Evolutionary conservation across 2,797 vertebrate genomes (phyloP), one percentile per base, ranked within the genome.

Genomic region (Alfaro cultratus): DNA sequence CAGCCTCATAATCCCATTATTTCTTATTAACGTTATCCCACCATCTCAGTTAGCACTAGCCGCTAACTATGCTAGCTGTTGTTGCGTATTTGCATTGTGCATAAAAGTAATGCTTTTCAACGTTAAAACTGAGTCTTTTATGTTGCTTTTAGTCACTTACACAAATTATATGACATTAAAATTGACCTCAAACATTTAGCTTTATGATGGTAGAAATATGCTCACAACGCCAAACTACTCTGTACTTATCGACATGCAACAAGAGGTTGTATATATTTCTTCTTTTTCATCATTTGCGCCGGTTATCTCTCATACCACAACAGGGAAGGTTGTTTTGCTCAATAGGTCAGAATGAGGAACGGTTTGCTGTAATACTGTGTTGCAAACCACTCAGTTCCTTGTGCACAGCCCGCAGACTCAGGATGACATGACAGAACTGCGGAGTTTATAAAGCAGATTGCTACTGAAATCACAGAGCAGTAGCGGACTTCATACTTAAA

Each of bases 361-460:
- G 53, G 26, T 72, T 46, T 83, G 81, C 16, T 71, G 82, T 74
- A 85, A 85, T 46, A 18, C 1, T 36, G 26, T 93, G 85, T 83
- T 80, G 87, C 43, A 89, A 91, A 81, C 51, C 67, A 29, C 45
- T 57, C 5, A 78, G 78, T 92, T 92, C 89, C 83, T 83, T 64
- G 21, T 83, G 49, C 64, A 16, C 68, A 75, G 31, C 31, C 41
- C 88, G 92, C 89, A 87, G 79, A 92, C 79, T 95, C 94, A 95
- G 83, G 77, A 91, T 96, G 95, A 96, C 94, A 81, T 75, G 89
- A 93, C 95, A 94, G 53, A 95, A 94, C 77, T 80, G 75, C 45
- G 39, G 34, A 43, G 57, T 9, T n/a, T 53, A 26, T 3, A 6
- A 21, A 45, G 10, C 70, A 4, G 60, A 53, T 78, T 2, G 0